Evolutionary conservation across 2,888 invertebrate species (phyloP), one percentile per base, ranked within the genome.

Genomic region (Anticlea derivata): DNA sequence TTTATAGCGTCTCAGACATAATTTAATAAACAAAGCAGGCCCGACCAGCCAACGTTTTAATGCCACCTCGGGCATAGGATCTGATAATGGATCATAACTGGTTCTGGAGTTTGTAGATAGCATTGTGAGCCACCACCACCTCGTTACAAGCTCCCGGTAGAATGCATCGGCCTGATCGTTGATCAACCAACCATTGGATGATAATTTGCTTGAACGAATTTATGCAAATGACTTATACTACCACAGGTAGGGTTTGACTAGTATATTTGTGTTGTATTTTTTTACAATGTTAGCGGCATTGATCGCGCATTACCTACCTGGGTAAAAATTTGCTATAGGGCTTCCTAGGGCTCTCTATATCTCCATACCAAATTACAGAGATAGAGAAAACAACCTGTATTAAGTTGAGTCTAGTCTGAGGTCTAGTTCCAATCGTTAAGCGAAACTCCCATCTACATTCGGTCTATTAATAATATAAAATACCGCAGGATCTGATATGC

Each of bases 11-110:
- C 75, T 77, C 80, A 84, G 86, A 89, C 88, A 88, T 89, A 87
- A 89, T 90, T 89, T 90, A 90, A 90, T 90, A 90, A 90, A 90
- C 90, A 89, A 90, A 89, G 87, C 88, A 86, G 85, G 75, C 66
- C 73, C 48, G 39, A 22, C 38, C 54, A 46, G 57, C 55, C 57
- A 55, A 60, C 60, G 71, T 81, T 86, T 87, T 87, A 87, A 80
- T 84, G 82, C 83, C 88, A 88, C 87, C 87, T 84, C 80, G 67
- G 82, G 83, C 84, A 79, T 79, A 75, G 78, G 78, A 89, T 90
- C 89, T 80, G 90, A 90, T 90, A 90, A 80, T 83, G 83, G 73
- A 75, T 83, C 85, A 83, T 84, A 90, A 90, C 90, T 80, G 88
- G 90, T 89, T 88, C 73, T 66, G 76, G 76, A 73, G 75, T 73